Evolutionary conservation across 2,797 vertebrate species (phyloP).

Genomic region (Botia kubotai): DNA sequence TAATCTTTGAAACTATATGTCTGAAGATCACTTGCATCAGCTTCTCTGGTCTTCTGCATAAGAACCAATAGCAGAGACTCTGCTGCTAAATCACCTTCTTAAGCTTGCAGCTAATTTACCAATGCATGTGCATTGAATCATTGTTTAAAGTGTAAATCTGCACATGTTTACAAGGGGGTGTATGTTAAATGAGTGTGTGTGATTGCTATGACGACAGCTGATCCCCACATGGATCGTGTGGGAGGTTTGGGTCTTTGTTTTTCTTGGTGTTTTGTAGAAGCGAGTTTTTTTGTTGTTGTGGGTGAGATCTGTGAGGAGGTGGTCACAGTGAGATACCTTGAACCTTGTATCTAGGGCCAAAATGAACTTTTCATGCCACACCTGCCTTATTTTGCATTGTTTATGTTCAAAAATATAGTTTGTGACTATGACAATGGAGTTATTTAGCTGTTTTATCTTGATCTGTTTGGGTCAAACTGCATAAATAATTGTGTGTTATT

Average conservation of each 20-base stretch:
- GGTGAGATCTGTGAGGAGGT: slow-evolving; percentile 21
- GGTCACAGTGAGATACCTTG: slow-evolving; percentile 29
- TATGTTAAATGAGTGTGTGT: slow-evolving; percentile 38
- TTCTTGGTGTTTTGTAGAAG: background rate
- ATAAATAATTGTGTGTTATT: too few relatives aligned
- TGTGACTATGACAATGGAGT: too few relatives aligned
- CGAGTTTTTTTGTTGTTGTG: background rate
- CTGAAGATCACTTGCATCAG: slow-evolving; percentile 11
- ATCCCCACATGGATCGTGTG: slow-evolving; percentile 25
- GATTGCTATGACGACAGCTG: slow-evolving; percentile 7
- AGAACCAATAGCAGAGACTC: slow-evolving; percentile 8
- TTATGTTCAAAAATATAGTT: too few relatives aligned
- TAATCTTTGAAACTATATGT: slow-evolving; percentile 37
- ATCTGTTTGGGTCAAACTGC: too few relatives aligned
- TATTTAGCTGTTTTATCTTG: too few relatives aligned
- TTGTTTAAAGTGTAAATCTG: slow-evolving; percentile 31
- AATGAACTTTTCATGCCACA: slow-evolving; percentile 6
- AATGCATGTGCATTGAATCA: slow-evolving; percentile 9
- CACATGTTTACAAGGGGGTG: slow-evolving; percentile 29
- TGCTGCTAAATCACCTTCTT: slow-evolving; percentile 14
- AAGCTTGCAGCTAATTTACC: slow-evolving; percentile 13
- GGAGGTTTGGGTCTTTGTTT: slow-evolving; percentile 34
- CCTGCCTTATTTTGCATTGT: background rate
- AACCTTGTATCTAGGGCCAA: slow-evolving; percentile 35
- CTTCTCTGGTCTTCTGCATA: slow-evolving; percentile 13